Conservation (phyloP, 2,888 invertebrate genomes). For the Cloeon dipterum region DNA sequence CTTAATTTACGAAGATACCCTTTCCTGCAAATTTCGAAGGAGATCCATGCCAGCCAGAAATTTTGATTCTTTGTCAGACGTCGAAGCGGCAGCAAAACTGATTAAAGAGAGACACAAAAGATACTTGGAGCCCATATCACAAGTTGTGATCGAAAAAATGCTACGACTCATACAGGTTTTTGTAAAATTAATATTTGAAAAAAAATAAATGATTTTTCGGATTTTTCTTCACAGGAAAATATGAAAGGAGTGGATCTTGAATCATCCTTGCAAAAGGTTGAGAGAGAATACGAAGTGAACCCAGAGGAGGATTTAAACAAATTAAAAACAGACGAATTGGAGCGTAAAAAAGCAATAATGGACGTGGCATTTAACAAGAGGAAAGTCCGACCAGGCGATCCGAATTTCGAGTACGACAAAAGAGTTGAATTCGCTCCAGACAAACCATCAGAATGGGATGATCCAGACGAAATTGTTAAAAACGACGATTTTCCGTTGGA, state of each 20-base stretch:
- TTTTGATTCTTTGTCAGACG: slow-evolving; percentile 17
- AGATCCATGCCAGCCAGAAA: slow-evolving; percentile 21
- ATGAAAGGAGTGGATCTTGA: not conserved
- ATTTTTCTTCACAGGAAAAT: too few relatives aligned
- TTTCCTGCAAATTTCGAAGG: slow-evolving; percentile 13
- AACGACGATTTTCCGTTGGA: too few relatives aligned
- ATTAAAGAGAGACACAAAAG: slow-evolving; percentile 17
- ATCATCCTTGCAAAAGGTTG: not conserved
- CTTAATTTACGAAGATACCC: not conserved
- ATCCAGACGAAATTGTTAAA: too few relatives aligned
- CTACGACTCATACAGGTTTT: slow-evolving; percentile 17
- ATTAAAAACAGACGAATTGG: slow-evolving; percentile 17
- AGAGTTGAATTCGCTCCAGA: slow-evolving; percentile 16
- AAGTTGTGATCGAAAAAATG: slow-evolving; percentile 18
- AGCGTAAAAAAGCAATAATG: slow-evolving; percentile 22
- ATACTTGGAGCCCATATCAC: slow-evolving; percentile 16
- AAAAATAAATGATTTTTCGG: too few relatives aligned
- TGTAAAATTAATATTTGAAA: too few relatives aligned
- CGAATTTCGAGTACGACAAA: slow-evolving; percentile 21
- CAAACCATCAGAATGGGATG: not conserved
- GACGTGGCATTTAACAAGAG: slow-evolving; percentile 19
- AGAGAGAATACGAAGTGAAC: slow-evolving; percentile 12
- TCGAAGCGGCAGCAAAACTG: slow-evolving; percentile 15
- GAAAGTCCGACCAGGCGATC: slow-evolving; percentile 18
- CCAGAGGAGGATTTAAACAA: slow-evolving; percentile 23